Percentiles rank a stretch among this genome's conserved stretches.
Evolutionary conservation across 2,888 invertebrate genomes (phyloP).

Genomic region (Electrophaes corylata): DNA sequence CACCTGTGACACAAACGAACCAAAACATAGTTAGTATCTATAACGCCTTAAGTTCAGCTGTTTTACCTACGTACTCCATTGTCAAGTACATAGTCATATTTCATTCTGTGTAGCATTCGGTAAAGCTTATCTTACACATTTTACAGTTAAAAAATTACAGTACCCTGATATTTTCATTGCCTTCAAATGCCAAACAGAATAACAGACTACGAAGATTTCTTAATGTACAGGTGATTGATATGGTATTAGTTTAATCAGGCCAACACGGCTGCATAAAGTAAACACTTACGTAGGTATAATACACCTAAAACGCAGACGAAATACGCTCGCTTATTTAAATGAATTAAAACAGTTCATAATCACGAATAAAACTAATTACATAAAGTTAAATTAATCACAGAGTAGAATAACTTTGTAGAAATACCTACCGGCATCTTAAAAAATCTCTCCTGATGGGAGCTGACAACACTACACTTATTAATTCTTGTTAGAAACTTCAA

Average conservation of each 20-base stretch:
- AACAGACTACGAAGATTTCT: background rate
- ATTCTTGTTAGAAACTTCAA: background rate
- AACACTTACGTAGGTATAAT: too few species aligned
- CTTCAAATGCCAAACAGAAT: background rate
- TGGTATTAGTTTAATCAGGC: background rate
- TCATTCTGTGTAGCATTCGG: background rate
- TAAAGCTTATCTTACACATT: background rate
- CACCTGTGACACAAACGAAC: background rate
- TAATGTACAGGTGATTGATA: background rate
- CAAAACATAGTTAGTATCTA: background rate
- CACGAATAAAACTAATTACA: slow-evolving; percentile 11
- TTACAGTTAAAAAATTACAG: background rate
- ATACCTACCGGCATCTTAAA: slow-evolving; percentile 11
- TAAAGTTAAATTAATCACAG: slow-evolving; percentile 22
- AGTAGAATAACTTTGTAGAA: slow-evolving; percentile 15
- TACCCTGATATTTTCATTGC: background rate
- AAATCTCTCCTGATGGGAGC: slow-evolving; percentile 5
- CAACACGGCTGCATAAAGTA: background rate
- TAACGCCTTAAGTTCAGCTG: background rate
- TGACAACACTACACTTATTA: background rate
- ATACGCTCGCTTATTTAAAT: slow-evolving; percentile 1
- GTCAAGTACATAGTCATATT: background rate
- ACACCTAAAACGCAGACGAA: background rate
- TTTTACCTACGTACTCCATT: too few species aligned
- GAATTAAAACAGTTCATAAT: slow-evolving; percentile 5